A percentile compares a stretch with the other conserved stretches of the same genome.
phyloP scores from a whole-genome alignment of 1,140 invertebrate genomes.

The Bombus cullumanus region DNA sequence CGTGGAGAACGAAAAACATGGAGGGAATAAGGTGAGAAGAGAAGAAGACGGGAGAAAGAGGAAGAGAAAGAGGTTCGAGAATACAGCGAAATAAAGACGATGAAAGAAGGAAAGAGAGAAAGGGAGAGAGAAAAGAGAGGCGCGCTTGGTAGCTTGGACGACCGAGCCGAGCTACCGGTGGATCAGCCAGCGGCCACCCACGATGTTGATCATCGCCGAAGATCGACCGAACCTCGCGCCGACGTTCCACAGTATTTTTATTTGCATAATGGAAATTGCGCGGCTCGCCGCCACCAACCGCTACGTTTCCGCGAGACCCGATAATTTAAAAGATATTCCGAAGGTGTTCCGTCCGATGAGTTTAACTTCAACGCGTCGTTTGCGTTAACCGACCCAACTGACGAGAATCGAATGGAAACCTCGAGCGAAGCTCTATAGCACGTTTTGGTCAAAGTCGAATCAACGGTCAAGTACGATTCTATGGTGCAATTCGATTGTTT shows the following conservation, averaged over 20 bases:
- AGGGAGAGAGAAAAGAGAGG: not conserved
- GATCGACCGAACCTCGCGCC: constrained; percentile 62
- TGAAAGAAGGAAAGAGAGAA: not conserved
- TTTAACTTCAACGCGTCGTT: constrained; percentile 7
- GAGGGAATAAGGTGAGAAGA: not conserved
- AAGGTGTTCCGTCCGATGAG: constrained; percentile 3
- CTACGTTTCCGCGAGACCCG: constrained; percentile 25
- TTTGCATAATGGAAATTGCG: constrained; percentile 65
- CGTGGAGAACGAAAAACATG: not conserved
- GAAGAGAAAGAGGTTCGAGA: constrained; percentile 20
- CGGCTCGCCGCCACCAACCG: constrained; percentile 1
- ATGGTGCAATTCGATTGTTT: no score
- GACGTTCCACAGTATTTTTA: constrained; percentile 60
- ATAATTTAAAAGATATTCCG: constrained; percentile 24
- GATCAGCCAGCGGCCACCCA: constrained; percentile 65
- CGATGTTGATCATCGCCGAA: constrained; percentile 58
- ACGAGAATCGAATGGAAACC: not conserved
- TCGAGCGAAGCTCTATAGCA: no score
- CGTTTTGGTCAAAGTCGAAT: no score
- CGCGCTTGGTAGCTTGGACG: constrained; percentile 48
- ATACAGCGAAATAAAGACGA: not conserved
- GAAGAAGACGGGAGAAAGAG: not conserved
- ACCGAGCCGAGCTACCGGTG: constrained; percentile 53
- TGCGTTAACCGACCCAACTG: not conserved
- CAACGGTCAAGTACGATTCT: no score